Base-by-base conservation (phyloP, 2,113 vertebrate genomes). In the Caranx ignobilis region DNA sequence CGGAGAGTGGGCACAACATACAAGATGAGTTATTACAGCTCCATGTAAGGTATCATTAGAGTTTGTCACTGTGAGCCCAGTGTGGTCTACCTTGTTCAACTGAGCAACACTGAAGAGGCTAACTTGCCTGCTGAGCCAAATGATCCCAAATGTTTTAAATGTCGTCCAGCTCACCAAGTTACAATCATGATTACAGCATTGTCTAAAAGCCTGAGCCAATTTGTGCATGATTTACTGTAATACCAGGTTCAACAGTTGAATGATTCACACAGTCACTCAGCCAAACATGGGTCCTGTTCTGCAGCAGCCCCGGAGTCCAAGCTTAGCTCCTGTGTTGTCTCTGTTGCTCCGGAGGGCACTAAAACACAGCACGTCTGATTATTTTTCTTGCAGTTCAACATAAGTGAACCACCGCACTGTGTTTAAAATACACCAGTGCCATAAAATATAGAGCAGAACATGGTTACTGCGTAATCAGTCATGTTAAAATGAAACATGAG, bases 361-460 rank as follows among this genome's bases (percentile, higher is more conserved):
- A 87, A 92, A 88, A 87, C 74, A 85, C 5, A 75, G 35, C 60
- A 55, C 12, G 5, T 35, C 69, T 62, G 79, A 75, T 86, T 81
- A 74, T 88, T 88, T 89, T 84, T 67, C 77, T 72, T 77, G 75
- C 63, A 69, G 85, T 83, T 85, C 67, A 89, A 65, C 54, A 60
- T 85, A 79, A 79, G 65, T 84, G 75, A 84, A 85, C 73, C 81
- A 52, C 47, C 59, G 41, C 70, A 19, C 60, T 3, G 11, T 35
- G 63, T 87, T 81, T 73, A 60, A 87, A 89, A 81, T 55, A 83
- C 15, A 26, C 16, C 50, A 31, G 16, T 19, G 73, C 41, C 18
- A 77, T 77, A 84, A 81, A 81, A 82, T 61, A 84, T 3, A 43
- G 50, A 72, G 47, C 47, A 35, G 55, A 60, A 35, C 71, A 7